These are phyloP conservation scores for Latrodectus elegans DNA, from an alignment of 2,888 invertebrate genomes.

Conservation along the genomic window DNA sequence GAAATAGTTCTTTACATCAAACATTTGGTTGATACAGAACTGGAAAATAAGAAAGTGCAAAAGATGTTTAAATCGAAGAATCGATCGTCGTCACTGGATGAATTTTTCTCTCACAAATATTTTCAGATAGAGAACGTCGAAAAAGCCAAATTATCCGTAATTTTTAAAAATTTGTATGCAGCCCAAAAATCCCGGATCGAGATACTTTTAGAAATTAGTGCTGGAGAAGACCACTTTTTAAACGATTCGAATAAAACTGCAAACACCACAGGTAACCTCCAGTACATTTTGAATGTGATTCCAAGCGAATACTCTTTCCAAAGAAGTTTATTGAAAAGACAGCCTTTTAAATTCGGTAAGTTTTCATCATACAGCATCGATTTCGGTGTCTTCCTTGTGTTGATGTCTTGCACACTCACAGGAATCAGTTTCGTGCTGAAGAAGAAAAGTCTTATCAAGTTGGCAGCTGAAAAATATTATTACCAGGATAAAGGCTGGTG, in stretches of 20 bases:
- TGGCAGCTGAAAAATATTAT: background rate
- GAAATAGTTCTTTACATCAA: background rate
- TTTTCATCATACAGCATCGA: constrained; percentile 15
- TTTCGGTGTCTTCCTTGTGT: constrained; percentile 6
- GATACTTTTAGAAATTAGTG: constrained; percentile 7
- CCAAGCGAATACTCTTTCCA: background rate
- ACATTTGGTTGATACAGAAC: background rate
- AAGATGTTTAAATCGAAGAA: background rate
- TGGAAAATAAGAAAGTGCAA: background rate
- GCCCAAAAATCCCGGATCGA: background rate
- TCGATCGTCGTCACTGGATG: background rate
- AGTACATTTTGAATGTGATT: background rate
- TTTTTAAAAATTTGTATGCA: background rate
- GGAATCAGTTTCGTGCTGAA: constrained; percentile 50
- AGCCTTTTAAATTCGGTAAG: constrained; percentile 18
- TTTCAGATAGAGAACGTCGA: constrained; percentile 4
- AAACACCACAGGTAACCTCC: background rate
- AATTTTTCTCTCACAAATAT: constrained; percentile 3
- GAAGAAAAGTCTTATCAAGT: constrained; percentile 21
- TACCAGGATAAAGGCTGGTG: constrained; percentile 43
- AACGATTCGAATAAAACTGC: background rate
- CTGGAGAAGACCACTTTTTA: background rate
- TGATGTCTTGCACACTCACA: constrained; percentile 32
- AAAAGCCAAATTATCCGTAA: background rate
- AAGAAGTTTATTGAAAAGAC: background rate